Evolutionary conservation across 2,888 invertebrate genomes (phyloP).

Genomic region (Andrena chrysosceles): DNA sequence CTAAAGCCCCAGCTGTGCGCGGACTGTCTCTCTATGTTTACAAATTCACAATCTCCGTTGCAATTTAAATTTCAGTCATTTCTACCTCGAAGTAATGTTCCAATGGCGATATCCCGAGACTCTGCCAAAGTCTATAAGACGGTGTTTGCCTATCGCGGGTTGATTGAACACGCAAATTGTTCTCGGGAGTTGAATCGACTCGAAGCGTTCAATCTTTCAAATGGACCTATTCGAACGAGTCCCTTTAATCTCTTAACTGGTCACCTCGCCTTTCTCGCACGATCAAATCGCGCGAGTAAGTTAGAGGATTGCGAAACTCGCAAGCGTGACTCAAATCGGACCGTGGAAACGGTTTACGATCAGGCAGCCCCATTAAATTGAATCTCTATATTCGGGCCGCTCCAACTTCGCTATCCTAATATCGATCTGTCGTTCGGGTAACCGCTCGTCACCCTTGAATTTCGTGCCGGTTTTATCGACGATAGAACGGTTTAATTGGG

Average conservation of each 20-base stretch:
- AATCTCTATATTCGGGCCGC: constrained; percentile 65
- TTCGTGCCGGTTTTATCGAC: constrained; percentile 24
- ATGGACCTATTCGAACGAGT: constrained; percentile 34
- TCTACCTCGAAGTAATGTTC: background rate
- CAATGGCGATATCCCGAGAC: background rate
- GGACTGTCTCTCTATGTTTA: too few species aligned
- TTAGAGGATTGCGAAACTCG: constrained; percentile 60
- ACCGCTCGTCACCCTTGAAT: constrained; percentile 27
- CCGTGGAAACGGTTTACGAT: constrained; percentile 69
- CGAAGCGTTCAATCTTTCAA: constrained; percentile 52
- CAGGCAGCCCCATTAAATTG: constrained; percentile 67
- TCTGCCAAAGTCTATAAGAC: background rate
- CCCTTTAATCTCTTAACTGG: constrained; percentile 65
- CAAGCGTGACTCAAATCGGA: constrained; percentile 70
- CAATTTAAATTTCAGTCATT: background rate
- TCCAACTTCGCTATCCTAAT: constrained; percentile 53
- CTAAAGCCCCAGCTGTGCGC: background rate
- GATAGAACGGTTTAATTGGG: constrained; percentile 28
- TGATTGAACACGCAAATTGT: constrained; percentile 12
- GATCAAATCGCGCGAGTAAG: constrained; percentile 57
- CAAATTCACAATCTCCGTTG: background rate
- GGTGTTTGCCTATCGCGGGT: constrained; percentile 2
- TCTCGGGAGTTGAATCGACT: constrained; percentile 18
- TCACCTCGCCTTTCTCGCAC: constrained; percentile 44
- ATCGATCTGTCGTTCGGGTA: constrained; percentile 38